phyloP scores from a whole-genome alignment of 1,140 invertebrate species.

The Chionoecetes opilio region DNA sequence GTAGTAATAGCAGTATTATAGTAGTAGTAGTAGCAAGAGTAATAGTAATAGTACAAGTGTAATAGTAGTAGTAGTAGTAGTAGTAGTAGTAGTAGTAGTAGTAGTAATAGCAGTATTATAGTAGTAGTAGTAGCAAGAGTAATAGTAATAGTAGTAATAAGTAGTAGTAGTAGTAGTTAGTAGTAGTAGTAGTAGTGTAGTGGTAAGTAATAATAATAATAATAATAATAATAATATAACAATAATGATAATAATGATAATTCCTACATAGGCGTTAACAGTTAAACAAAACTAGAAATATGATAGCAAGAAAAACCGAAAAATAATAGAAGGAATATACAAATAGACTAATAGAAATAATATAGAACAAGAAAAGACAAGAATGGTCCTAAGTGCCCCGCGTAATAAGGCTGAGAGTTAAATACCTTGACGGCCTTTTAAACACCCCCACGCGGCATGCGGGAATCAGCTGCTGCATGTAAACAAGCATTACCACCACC shows the following conservation, averaged over 20 bases:
- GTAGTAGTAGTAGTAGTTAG: background rate
- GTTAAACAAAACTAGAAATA: background rate
- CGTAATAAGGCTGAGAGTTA: no score
- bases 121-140: background rate
- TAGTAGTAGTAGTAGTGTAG: background rate
- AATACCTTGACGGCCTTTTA: background rate
- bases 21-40: no score
- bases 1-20: background rate
- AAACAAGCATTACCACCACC: conserved; percentile 2
- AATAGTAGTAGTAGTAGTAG: background rate
- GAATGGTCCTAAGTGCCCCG: no score
- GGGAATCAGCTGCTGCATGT: background rate
- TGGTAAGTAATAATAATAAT: background rate
- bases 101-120: background rate
- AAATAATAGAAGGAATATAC: background rate
- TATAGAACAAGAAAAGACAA: no score
- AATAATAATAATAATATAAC: background rate
- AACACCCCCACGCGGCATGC: background rate
- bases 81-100: background rate
- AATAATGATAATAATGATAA: background rate
- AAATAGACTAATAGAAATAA: no score
- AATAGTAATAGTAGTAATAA: background rate
- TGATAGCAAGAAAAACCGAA: background rate
- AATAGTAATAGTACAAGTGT: no score
- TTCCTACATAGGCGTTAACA: background rate